A percentile compares a stretch with the other conserved stretches of the same genome.
These are phyloP conservation scores for Micromesistius poutassou DNA, from an alignment of 2,797 vertebrate genomes.

Conservation along the genomic window DNA sequence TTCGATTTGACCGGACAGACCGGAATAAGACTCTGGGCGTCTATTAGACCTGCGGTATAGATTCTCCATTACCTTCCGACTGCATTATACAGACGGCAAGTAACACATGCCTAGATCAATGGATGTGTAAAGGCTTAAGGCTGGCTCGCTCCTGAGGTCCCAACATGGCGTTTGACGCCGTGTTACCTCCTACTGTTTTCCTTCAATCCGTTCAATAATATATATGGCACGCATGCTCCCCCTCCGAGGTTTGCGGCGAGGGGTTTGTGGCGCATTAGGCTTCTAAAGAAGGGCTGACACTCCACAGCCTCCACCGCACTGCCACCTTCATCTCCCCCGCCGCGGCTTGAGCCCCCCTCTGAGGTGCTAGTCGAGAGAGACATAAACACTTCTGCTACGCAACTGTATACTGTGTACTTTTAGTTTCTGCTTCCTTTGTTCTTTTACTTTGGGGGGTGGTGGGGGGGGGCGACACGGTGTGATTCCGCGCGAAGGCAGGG, in stretches of 20 bases:
- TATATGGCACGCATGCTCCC: slow-evolving; percentile 64
- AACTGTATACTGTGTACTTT: slow-evolving; percentile 20
- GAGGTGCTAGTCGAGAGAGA: slow-evolving; percentile 39
- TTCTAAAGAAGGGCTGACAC: slow-evolving; percentile 68
- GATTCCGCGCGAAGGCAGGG: slow-evolving; percentile 16
- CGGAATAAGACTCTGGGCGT: neutral
- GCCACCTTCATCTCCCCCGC: slow-evolving; percentile 53
- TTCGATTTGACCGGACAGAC: neutral
- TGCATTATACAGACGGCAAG: neutral
- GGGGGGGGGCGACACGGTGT: slow-evolving; percentile 14
- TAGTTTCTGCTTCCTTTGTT: neutral
- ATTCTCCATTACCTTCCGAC: neutral
- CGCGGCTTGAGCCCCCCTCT: slow-evolving; percentile 51
- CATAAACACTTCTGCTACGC: slow-evolving; percentile 40
- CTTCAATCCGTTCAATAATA: slow-evolving; percentile 71
- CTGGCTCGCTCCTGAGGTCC: slow-evolving; percentile 40
- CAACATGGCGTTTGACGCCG: slow-evolving; percentile 58
- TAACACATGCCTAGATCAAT: slow-evolving; percentile 37
- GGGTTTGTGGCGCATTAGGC: slow-evolving; percentile 72
- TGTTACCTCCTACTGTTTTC: slow-evolving; percentile 64
- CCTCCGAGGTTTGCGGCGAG: slow-evolving; percentile 60
- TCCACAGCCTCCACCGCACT: slow-evolving; percentile 54
- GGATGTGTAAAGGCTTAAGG: slow-evolving; percentile 49
- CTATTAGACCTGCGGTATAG: neutral
- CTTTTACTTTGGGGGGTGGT: neutral